Conservation (phyloP, 2,113 vertebrate genomes). For the Varanus komodoensis region DNA sequence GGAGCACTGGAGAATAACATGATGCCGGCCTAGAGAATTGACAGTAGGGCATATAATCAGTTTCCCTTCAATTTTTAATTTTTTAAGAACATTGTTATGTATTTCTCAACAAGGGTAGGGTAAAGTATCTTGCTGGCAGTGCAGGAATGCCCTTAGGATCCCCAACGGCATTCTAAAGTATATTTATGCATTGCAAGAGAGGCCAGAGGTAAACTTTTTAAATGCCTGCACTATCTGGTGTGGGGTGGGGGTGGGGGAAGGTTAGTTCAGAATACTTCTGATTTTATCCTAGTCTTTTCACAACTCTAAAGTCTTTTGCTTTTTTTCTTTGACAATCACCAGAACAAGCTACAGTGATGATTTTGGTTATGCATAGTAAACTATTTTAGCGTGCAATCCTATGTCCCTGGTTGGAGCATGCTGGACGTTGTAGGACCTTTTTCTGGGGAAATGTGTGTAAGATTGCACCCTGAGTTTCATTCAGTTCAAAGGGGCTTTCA, state of each 20-base stretch:
- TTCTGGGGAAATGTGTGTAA: too few species aligned
- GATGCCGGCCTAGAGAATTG: constrained; percentile 69
- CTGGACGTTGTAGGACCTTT: too few species aligned
- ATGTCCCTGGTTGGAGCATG: too few species aligned
- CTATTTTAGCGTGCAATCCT: neutral
- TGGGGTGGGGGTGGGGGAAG: constrained; percentile 30
- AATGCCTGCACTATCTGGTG: constrained; percentile 31
- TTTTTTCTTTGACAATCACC: constrained; percentile 37
- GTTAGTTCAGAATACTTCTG: constrained; percentile 2
- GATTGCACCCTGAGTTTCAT: neutral
- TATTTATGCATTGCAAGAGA: constrained; percentile 66
- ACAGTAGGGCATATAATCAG: constrained; percentile 62
- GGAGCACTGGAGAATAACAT: constrained; percentile 57
- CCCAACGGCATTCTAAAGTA: constrained; percentile 69
- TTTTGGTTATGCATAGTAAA: neutral
- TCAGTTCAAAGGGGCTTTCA: neutral
- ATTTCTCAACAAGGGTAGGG: constrained; percentile 62
- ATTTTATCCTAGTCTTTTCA: constrained; percentile 28
- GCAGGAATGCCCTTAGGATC: constrained; percentile 67
- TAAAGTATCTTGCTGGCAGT: constrained; percentile 60
- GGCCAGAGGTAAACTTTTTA: constrained; percentile 55
- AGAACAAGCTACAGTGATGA: neutral
- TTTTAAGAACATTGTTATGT: constrained; percentile 72
- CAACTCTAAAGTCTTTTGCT: neutral
- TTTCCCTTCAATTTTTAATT: constrained; percentile 75